phyloP scores from a whole-genome alignment of 2,888 invertebrate genomes.

The Theodoxus fluviatilis region DNA sequence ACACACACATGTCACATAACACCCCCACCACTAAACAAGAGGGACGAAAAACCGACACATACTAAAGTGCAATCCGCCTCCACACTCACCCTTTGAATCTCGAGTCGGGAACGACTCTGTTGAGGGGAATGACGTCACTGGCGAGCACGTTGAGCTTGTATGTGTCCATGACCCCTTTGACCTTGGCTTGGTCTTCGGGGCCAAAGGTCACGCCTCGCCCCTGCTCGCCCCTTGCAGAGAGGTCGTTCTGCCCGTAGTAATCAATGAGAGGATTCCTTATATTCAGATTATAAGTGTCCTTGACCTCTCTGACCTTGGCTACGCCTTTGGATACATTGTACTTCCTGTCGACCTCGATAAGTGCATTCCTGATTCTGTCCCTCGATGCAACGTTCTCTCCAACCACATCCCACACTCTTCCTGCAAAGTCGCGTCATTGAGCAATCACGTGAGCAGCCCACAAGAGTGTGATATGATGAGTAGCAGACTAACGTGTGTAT shows the following conservation, averaged over 20 bases:
- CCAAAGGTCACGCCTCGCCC: slow-evolving; percentile 42
- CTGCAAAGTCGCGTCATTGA: too few relatives aligned
- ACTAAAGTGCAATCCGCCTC: not conserved
- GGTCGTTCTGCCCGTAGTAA: slow-evolving; percentile 43
- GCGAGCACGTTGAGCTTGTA: slow-evolving; percentile 44
- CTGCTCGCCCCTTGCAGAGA: slow-evolving; percentile 40
- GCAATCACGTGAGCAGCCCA: too few relatives aligned
- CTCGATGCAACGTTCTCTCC: too few relatives aligned
- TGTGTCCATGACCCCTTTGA: slow-evolving; percentile 30
- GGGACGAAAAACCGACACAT: not conserved
- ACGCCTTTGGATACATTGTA: too few relatives aligned
- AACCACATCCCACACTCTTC: too few relatives aligned
- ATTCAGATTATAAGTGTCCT: not conserved
- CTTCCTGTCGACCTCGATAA: too few relatives aligned
- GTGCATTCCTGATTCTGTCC: too few relatives aligned
- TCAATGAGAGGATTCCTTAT: slow-evolving; percentile 44
- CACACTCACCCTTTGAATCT: slow-evolving; percentile 45
- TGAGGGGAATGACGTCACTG: slow-evolving; percentile 50
- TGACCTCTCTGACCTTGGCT: too few relatives aligned
- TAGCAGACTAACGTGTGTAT: too few relatives aligned
- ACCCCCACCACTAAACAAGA: not conserved
- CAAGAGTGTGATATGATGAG: too few relatives aligned
- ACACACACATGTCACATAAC: not conserved
- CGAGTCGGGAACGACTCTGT: slow-evolving; percentile 50
- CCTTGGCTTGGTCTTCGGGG: slow-evolving; percentile 34